A percentile compares a stretch with the other conserved stretches of the same genome.
phyloP scores from a whole-genome alignment of 2,888 invertebrate genomes.

The Drosophila paranaensis region DNA sequence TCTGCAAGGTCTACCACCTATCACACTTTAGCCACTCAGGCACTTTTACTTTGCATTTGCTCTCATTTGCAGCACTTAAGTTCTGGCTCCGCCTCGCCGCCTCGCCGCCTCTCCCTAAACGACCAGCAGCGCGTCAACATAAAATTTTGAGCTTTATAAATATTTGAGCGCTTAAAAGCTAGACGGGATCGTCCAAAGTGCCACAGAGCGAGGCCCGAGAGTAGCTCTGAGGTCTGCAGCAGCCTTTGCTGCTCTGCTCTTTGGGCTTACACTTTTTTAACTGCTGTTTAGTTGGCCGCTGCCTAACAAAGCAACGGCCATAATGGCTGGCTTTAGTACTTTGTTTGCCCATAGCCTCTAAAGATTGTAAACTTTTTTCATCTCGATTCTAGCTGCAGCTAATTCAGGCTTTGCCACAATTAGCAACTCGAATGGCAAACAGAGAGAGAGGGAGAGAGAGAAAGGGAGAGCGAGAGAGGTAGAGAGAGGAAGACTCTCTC shows the following conservation, averaged over 20 bases:
- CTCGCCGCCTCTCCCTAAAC: slow-evolving; percentile 16
- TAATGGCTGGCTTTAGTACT: slow-evolving; percentile 55
- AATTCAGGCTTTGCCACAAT: slow-evolving; percentile 51
- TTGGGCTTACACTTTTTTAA: slow-evolving; percentile 22
- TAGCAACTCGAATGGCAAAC: slow-evolving; percentile 35
- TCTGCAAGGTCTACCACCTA: slow-evolving; percentile 11
- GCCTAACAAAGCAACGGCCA: slow-evolving; percentile 45
- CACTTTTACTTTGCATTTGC: slow-evolving; percentile 54
- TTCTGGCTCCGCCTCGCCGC: slow-evolving; percentile 22
- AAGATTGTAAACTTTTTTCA: slow-evolving; percentile 13
- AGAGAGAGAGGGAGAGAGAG: too few relatives aligned
- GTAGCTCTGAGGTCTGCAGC: slow-evolving; percentile 7
- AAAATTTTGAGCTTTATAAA: slow-evolving; percentile 67
- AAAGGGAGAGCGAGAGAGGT: too few relatives aligned
- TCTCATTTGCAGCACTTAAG: slow-evolving; percentile 65
- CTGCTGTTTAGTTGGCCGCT: slow-evolving; percentile 22
- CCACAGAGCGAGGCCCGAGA: slow-evolving; percentile 16
- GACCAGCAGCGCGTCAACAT: slow-evolving; percentile 58
- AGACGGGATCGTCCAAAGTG: slow-evolving; percentile 29
- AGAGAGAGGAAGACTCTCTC: slow-evolving; percentile 5
- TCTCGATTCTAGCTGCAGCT: slow-evolving; percentile 18
- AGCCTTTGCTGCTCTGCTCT: slow-evolving; percentile 13
- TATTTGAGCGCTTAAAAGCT: slow-evolving; percentile 74
- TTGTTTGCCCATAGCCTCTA: slow-evolving; percentile 31
- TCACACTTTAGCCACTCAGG: slow-evolving; percentile 30